Base-by-base conservation (phyloP, 2,113 vertebrate genomes). In the Rhea americana region DNA sequence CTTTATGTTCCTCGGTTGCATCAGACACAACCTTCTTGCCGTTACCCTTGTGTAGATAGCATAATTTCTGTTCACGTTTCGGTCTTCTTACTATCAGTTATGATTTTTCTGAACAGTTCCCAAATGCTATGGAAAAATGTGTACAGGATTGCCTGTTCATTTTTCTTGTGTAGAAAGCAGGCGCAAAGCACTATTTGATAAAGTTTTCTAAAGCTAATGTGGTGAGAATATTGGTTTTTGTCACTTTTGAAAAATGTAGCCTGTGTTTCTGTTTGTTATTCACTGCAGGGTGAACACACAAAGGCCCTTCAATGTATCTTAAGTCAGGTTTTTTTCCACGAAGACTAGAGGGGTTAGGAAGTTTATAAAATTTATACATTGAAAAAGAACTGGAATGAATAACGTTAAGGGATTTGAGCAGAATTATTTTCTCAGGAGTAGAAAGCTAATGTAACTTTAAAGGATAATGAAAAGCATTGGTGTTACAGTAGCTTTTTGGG, bases 381-480 rank as follows among this genome's bases (percentile, higher is more conserved):
- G 65, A 43, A 61, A 93, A 93, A 86, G 32, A 90, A 17, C 28
- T 45, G 35, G 48, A 65, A 83, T 88, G 47, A 80, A 20, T 76
- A 90, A 59, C 0, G 0, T 26, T 32, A 59, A 24, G n/a, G 50
- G 32, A 77, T 43, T 65, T 71, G 11, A 71, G 53, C 7, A 85
- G 51, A 81, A 75, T 87, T 93, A 53, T 70, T 85, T 94, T 68
- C 58, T 28, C 56, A 58, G 61, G 56, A 83, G 13, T 13, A 73
- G 47, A 62, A 85, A 83, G 19, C n/a, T 74, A 70, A 91, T 85
- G 30, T 77, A 71, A 74, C 32, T 88, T 75, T 74, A 92, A 90
- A 35, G 26, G 65, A 43, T 35, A 78, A 81, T 56, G 47, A 74
- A 83, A 86, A 87, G 79, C 47, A 16, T 59, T 75, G 37, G 8